A percentile compares a stretch with the other conserved stretches of the same genome.
Evolutionary conservation across 2,797 vertebrate species (phyloP).

Genomic region (Decapterus maruadsi): DNA sequence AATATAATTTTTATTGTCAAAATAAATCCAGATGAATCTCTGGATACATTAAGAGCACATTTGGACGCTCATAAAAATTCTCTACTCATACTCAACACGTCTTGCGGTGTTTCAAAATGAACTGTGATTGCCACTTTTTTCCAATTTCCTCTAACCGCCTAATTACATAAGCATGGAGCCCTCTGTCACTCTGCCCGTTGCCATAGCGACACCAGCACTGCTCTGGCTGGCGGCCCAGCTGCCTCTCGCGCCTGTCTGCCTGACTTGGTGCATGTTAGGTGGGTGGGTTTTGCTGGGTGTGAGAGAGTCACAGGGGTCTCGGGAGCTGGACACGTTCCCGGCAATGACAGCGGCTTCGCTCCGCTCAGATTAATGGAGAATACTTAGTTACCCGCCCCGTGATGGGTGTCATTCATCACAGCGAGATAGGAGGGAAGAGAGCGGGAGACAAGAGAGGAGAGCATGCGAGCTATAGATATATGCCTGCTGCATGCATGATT

Average conservation of each 20-base stretch:
- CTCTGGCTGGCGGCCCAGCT: constrained; percentile 33
- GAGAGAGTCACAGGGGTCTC: constrained; percentile 23
- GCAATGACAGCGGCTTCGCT: constrained; percentile 59
- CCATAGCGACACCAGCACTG: constrained; percentile 68
- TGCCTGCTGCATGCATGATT: constrained; percentile 63
- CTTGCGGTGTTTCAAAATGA: constrained; percentile 30
- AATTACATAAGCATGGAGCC: constrained; percentile 60
- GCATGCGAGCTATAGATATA: constrained; percentile 45
- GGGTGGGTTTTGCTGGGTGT: constrained; percentile 47
- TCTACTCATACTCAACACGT: not conserved
- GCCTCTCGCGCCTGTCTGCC: constrained; percentile 26
- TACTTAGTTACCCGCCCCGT: constrained; percentile 74
- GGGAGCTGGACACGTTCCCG: constrained; percentile 19
- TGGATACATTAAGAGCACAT: not conserved
- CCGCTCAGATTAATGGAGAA: constrained; percentile 80
- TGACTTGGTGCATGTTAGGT: constrained; percentile 30
- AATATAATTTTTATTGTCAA: not conserved
- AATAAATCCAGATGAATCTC: not conserved
- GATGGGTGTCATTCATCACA: constrained; percentile 81
- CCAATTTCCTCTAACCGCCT: constrained; percentile 52
- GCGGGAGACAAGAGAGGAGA: constrained; percentile 29
- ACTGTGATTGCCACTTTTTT: constrained; percentile 43
- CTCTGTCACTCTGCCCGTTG: constrained; percentile 68
- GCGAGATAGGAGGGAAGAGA: constrained; percentile 29
- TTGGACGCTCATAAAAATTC: not conserved